phyloP scores from a whole-genome alignment of 2,888 invertebrate species.

The Mimumesa dahlbomi region DNA sequence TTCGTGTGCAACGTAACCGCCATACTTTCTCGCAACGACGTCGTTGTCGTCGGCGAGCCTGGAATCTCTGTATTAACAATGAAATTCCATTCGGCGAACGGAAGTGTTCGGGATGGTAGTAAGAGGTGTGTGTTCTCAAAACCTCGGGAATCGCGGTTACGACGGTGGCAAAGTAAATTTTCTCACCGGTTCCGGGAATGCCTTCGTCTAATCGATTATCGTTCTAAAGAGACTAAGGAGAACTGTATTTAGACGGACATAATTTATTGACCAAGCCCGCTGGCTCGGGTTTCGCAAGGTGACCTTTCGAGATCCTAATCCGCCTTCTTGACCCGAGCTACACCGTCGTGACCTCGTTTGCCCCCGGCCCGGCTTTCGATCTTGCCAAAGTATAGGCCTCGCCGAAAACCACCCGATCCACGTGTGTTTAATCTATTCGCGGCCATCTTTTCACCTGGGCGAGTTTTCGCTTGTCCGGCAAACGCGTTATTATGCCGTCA shows the following conservation, averaged over 20 bases:
- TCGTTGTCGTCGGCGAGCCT: conserved; percentile 18
- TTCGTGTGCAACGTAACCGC: conserved; percentile 13
- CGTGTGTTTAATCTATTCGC: conserved; percentile 12
- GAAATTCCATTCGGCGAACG: conserved; percentile 32
- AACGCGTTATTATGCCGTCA: too few species aligned
- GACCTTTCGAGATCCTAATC: conserved; percentile 51
- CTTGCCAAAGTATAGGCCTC: conserved; percentile 17
- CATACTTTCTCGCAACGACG: conserved; percentile 36
- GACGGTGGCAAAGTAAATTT: background rate
- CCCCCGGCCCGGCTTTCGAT: conserved; percentile 27
- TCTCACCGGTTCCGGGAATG: background rate
- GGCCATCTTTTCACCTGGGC: background rate
- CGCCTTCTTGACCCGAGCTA: conserved; percentile 47
- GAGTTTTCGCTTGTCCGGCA: too few species aligned
- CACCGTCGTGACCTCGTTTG: conserved; percentile 42
- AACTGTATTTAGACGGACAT: conserved; percentile 31
- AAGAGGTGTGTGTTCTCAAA: too few species aligned
- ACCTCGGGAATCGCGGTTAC: background rate
- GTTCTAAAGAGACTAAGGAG: conserved; percentile 7
- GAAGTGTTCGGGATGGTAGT: too few species aligned
- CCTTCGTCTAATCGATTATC: conserved; percentile 20
- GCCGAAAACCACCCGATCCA: conserved; percentile 31
- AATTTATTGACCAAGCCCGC: conserved; percentile 39
- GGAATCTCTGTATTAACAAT: too few species aligned
- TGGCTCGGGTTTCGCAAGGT: conserved; percentile 36